Evolutionary conservation across 1,140 invertebrate species (phyloP).

Genomic region (Anastatus disparis): DNA sequence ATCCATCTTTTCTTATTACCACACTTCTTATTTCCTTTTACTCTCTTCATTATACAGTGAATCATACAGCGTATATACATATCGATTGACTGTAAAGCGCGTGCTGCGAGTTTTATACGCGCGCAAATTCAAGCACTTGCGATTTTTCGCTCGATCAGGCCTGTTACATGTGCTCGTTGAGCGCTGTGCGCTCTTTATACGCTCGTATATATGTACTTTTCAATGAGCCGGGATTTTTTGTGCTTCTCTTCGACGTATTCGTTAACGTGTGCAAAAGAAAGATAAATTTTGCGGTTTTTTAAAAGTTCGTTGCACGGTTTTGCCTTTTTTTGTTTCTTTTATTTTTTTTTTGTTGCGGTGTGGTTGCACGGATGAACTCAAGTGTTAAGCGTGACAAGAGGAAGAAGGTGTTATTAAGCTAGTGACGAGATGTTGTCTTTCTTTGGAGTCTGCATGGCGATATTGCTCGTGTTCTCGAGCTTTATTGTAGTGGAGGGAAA

Average conservation of each 20-base stretch:
- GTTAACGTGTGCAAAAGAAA: no score
- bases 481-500: slow-evolving; percentile 44
- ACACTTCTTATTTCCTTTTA: neutral
- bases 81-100: no score
- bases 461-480: neutral
- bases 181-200: neutral
- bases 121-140: neutral
- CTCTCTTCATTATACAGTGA: no score
- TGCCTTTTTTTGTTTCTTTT: no score
- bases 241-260: no score
- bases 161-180: neutral
- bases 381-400: no score
- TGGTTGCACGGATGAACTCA: neutral
- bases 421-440: neutral
- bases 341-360: neutral
- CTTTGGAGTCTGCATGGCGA: neutral
- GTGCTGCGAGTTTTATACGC: no score
- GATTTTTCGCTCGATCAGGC: slow-evolving; percentile 3
- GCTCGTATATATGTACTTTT: no score
- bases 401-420: neutral
- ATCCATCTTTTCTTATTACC: neutral
- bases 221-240: no score
- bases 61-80: no score
- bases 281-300: no score
- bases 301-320: no score